These are phyloP conservation scores for Flexamia atlantica DNA, from an alignment of 2,888 invertebrate genomes.

Conservation along the genomic window DNA sequence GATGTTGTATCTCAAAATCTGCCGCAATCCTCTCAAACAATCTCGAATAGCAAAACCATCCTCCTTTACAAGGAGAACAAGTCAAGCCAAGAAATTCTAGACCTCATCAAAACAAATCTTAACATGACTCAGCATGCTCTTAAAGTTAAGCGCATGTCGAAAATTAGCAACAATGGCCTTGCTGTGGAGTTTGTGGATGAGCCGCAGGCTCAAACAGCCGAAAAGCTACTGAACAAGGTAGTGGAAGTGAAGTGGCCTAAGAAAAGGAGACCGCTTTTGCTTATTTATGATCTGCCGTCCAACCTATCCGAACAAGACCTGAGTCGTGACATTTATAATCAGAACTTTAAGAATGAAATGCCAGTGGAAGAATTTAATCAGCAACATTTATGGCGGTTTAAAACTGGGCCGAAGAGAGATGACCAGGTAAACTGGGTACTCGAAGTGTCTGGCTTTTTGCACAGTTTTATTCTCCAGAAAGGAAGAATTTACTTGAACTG, in stretches of 20 bases:
- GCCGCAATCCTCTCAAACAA: too few relatives aligned
- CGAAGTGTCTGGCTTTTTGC: background rate
- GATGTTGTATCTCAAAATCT: too few relatives aligned
- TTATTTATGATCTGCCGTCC: background rate
- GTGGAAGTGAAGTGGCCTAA: background rate
- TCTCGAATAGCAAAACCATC: too few relatives aligned
- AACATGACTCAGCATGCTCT: too few relatives aligned
- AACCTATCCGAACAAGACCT: background rate
- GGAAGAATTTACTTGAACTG: constrained; percentile 64
- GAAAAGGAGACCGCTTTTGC: background rate
- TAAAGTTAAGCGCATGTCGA: background rate
- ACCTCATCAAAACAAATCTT: background rate
- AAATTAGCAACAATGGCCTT: background rate
- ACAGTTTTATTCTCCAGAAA: background rate
- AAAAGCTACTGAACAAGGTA: background rate
- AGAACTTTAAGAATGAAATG: background rate
- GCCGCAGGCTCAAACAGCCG: too few relatives aligned
- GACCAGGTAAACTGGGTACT: background rate
- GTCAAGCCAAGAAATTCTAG: background rate
- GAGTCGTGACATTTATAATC: background rate
- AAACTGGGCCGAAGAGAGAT: background rate
- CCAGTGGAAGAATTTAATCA: background rate
- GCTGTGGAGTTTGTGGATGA: background rate
- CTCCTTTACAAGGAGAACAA: too few relatives aligned
- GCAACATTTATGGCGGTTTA: background rate